Evolutionary conservation across 2,888 invertebrate species (phyloP).

Genomic region (Epistrophe eligans): DNA sequence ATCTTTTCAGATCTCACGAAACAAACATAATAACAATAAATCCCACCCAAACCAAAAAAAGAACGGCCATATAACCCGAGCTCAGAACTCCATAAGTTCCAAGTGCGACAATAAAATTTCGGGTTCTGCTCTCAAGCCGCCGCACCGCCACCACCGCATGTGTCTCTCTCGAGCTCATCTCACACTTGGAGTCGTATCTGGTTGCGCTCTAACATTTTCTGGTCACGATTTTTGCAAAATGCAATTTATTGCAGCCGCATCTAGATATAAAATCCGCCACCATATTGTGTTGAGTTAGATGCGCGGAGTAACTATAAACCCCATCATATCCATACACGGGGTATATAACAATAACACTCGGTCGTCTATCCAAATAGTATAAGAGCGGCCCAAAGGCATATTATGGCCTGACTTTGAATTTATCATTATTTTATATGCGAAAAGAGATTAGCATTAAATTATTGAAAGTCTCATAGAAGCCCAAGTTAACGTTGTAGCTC

Average conservation of each 20-base stretch:
- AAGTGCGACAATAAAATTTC: constrained; percentile 73
- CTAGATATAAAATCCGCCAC: constrained; percentile 66
- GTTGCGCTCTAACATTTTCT: constrained; percentile 70
- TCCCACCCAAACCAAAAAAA: constrained; percentile 45
- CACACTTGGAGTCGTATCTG: constrained; percentile 46
- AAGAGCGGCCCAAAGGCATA: constrained; percentile 52
- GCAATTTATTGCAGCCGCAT: constrained; percentile 75
- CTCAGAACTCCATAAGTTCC: constrained; percentile 71
- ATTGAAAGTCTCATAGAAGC: constrained; percentile 64
- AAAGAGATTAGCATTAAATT: constrained; percentile 75
- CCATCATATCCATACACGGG: not conserved
- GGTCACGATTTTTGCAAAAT: constrained; percentile 75
- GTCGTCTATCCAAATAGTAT: constrained; percentile 26
- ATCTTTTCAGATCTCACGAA: constrained; percentile 34
- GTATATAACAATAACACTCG: not conserved
- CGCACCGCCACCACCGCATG: not conserved
- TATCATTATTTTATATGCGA: constrained; percentile 75
- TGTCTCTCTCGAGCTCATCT: constrained; percentile 37
- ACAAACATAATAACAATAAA: constrained; percentile 73
- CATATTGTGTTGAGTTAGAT: constrained; percentile 21
- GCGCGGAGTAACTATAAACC: not conserved
- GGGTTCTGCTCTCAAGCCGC: constrained; percentile 8
- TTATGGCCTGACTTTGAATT: constrained; percentile 74
- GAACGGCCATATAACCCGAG: constrained; percentile 56
- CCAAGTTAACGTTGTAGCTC: constrained; percentile 20